A percentile compares a stretch with the other conserved stretches of the same genome.
phyloP scores from a whole-genome alignment of 2,888 invertebrate species.

The Dichetophora obliterata region DNA sequence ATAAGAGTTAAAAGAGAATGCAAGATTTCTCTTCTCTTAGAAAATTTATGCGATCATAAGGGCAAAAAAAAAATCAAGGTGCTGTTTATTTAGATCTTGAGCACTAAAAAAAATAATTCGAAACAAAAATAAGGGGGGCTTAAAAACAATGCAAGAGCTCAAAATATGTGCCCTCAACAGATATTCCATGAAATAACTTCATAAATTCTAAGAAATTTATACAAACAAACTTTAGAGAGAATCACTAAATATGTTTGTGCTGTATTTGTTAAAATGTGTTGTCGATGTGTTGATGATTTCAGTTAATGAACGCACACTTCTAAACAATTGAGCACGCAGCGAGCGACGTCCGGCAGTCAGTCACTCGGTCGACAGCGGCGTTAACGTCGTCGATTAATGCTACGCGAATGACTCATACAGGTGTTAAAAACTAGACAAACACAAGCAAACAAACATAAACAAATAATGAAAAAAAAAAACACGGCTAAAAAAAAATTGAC shows the following conservation, averaged over 20 bases:
- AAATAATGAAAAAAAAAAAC: slow-evolving; percentile 6
- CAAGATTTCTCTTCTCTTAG: too few relatives aligned
- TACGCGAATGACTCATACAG: slow-evolving; percentile 48
- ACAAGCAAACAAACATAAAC: neutral
- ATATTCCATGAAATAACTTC: neutral
- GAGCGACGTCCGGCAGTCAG: neutral
- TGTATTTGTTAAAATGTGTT: neutral
- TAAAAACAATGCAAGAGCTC: neutral
- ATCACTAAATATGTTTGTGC: neutral
- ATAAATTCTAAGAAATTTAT: neutral
- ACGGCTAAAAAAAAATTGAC: neutral
- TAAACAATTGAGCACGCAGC: slow-evolving; percentile 2
- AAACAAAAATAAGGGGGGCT: neutral
- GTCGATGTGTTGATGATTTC: neutral
- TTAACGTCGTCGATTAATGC: neutral
- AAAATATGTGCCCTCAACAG: neutral
- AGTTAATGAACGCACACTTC: neutral
- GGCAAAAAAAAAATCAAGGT: too few relatives aligned
- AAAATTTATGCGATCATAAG: too few relatives aligned
- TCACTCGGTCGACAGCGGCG: neutral
- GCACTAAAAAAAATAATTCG: neutral
- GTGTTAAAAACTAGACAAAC: slow-evolving; percentile 35
- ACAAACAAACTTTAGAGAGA: neutral
- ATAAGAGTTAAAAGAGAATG: too few relatives aligned
- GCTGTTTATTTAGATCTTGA: too few relatives aligned